These are phyloP conservation scores for Albula glossodonta DNA, from an alignment of 2,113 vertebrate species.

Conservation along the genomic window DNA sequence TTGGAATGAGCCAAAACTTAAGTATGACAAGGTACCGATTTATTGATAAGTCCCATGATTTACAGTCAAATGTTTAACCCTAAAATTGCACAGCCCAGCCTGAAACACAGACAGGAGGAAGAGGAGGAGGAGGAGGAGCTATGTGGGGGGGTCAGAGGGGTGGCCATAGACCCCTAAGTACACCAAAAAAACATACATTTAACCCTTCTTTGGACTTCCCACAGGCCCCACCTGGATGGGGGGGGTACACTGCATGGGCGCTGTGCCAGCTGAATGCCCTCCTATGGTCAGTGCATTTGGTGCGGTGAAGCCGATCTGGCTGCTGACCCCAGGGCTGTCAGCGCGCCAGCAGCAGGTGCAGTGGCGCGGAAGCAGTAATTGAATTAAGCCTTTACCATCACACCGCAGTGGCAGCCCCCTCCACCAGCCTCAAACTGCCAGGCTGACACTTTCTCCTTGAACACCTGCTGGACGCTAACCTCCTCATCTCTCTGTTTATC, in stretches of 20 bases:
- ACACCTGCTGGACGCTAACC: not conserved
- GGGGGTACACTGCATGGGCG: not conserved
- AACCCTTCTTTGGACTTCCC: too few species aligned
- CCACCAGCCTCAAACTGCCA: not conserved
- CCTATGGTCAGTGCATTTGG: not conserved
- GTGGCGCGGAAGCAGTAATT: not conserved
- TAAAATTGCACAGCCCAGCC: not conserved
- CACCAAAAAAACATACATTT: not conserved
- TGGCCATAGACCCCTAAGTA: not conserved
- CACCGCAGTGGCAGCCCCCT: not conserved
- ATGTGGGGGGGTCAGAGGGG: not conserved
- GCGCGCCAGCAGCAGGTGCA: not conserved
- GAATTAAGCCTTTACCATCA: constrained; percentile 14
- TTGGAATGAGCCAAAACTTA: too few species aligned
- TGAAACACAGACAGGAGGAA: not conserved
- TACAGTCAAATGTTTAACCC: not conserved
- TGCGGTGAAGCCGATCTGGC: not conserved
- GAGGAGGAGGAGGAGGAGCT: not conserved
- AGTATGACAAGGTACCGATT: too few species aligned
- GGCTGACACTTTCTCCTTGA: constrained; percentile 15
- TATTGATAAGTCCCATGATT: too few species aligned
- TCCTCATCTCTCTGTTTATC: not conserved
- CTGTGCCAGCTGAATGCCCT: not conserved
- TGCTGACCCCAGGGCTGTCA: not conserved
- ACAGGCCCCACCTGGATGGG: not conserved